A percentile compares a stretch with the other conserved stretches of the same genome.
phyloP scores from a whole-genome alignment of 2,113 vertebrate species.

The Chaetodon trifascialis region DNA sequence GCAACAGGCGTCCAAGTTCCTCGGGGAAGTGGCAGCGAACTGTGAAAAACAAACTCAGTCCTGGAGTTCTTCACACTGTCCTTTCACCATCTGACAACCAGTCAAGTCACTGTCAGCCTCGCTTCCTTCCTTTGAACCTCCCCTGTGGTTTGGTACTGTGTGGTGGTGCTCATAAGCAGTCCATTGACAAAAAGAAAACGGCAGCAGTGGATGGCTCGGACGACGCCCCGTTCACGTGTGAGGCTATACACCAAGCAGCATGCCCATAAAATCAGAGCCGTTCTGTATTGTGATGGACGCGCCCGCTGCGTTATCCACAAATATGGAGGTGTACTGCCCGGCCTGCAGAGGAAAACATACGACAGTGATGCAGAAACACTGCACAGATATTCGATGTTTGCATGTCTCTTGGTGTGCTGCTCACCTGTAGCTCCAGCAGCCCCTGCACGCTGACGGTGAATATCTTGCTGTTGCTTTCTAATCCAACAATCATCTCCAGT shows the following conservation, averaged over 20 bases:
- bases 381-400: background rate
- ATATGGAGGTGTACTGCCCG: slow-evolving; percentile 95
- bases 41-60: slow-evolving; percentile 62
- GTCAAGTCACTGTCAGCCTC: slow-evolving; percentile 56
- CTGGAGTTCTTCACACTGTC: slow-evolving; percentile 60
- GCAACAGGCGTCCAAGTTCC: slow-evolving; percentile 47
- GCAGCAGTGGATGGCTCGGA: slow-evolving; percentile 37
- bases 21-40: slow-evolving; percentile 46
- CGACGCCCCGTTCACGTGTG: slow-evolving; percentile 6
- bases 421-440: slow-evolving; percentile 95
- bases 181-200: slow-evolving; percentile 33
- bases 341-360: slow-evolving; percentile 76
- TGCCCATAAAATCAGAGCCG: slow-evolving; percentile 93
- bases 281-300: slow-evolving; percentile 91
- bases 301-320: slow-evolving; percentile 93
- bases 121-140: slow-evolving; percentile 47
- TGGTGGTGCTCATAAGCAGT: slow-evolving; percentile 57
- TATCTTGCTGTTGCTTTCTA: slow-evolving; percentile 94
- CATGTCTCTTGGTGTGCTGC: slow-evolving; percentile 23
- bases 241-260: slow-evolving; percentile 89
- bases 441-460: slow-evolving; percentile 93
- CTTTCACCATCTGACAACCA: slow-evolving; percentile 58
- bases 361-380: background rate
- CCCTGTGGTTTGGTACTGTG: slow-evolving; percentile 51
- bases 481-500: slow-evolving; percentile 92